Base-by-base conservation (phyloP, 1,140 invertebrate genomes). In the Bombus breviceps region DNA sequence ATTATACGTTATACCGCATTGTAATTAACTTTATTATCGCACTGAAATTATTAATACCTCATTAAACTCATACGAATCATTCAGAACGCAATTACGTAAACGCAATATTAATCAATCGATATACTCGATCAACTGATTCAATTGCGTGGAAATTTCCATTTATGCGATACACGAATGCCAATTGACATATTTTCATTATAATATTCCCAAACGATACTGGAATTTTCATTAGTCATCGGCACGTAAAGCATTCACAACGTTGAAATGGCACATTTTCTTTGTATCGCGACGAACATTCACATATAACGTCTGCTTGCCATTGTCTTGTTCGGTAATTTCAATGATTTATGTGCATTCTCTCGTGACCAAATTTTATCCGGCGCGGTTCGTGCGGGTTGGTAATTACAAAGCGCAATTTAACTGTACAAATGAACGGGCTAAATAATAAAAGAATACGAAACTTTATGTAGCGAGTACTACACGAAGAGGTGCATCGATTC, bases 381-480 rank as follows among this genome's bases (percentile, higher is more conserved):
- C 34, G 25, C 43, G 13, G 25, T 39, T 69, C 37, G 39, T n/a
- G 37, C 39, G 18, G 32, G n/a, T 37, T n/a, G 18, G 10, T 74
- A 47, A 53, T 74, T 74, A 53, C 72, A 34, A 74, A 34, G 72
- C 41, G 22, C 43, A n/a, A 74, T 74, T 53, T 53, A 53, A 74
- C 43, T 25, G 43, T 74, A 53, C 15, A 34, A 53, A 74, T 12
- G 32, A 41, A 72, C 22, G 37, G 12, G 9, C 25, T 18, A 39
- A 71, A n/a, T 39, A 71, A 71, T 25, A n/a, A 39, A 39, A 39
- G 37, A 25, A 39, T 25, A 39, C 28, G 72, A 47, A 28, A 43
- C n/a, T 28, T 72, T 5, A 62, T n/a, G 59, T n/a, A 62, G 28
- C 25, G 57, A 59, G 6, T 28, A 28, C 3, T 62, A 4, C 39